Base-by-base conservation (phyloP, 2,113 vertebrate genomes). In the Tiliqua scincoides region DNA sequence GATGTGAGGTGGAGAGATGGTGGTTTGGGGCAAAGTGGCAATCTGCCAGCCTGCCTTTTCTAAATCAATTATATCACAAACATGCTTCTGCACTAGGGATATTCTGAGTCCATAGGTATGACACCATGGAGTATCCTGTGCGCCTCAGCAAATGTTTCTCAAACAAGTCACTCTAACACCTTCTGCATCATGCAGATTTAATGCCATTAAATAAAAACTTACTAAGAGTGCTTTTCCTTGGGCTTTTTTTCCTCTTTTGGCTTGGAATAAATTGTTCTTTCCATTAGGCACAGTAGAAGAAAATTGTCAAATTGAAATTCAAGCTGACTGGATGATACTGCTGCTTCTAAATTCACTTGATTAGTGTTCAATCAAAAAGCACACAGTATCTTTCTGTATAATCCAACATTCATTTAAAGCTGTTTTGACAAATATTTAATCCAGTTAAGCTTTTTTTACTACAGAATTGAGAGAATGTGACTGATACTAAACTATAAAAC, bases 401-500 rank as follows among this genome's bases (percentile, higher is more conserved):
- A 6, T 73, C 32, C 63, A 32, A 52, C 63, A 23, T 52, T 68
- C 10, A 70, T 21, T 65, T 43, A 54, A 70, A 23, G 43, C 72
- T 79, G 4, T 71, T 93, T 87, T 0, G 0, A 37, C 85, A 90
- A 20, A 71, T 20, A 52, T 91, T 80, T 6, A n/a, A n/a, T 1
- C 89, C 89, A 78, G 78, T 84, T 48, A 82, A 68, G 27, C 77
- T 62, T 57, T 87, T 83, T 85, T 78, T 59, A 3, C 21, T 72
- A 61, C 40, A 15, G 32, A 74, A 5, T 6, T 85, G 27, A 84
- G 70, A 48, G 68, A 83, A 15, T 87, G 54, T 77, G 54, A 35
- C 32, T 8, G 21, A 12, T 35, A 35, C 23, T 23, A 78, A 61
- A 52, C 17, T 10, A 52, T 27, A 32, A 85, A 90, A 68, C 76